phyloP scores from a whole-genome alignment of 2,888 invertebrate genomes.

The Leptura quadrifasciata region DNA sequence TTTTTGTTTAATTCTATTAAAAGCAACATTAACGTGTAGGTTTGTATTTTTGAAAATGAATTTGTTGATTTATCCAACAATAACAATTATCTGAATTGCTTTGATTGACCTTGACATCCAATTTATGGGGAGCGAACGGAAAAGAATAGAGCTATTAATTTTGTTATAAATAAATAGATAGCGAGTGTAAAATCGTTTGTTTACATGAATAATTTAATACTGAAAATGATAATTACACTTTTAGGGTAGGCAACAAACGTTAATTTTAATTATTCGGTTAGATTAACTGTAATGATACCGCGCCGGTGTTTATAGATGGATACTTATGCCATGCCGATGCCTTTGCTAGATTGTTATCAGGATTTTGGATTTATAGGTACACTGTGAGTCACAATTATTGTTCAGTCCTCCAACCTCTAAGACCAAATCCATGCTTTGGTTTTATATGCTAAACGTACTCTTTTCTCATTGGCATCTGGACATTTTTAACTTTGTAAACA shows the following conservation, averaged over 20 bases:
- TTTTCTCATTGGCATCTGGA: no score
- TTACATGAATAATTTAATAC: neutral
- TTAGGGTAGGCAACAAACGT: neutral
- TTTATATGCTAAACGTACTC: no score
- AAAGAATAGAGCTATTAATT: conserved; percentile 16
- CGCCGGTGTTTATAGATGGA: no score
- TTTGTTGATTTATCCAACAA: conserved; percentile 17
- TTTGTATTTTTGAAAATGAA: neutral
- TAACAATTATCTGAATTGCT: conserved; percentile 25
- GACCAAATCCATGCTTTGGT: no score
- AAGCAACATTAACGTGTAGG: neutral
- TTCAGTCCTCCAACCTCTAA: no score
- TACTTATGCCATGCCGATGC: no score
- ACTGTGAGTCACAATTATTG: no score
- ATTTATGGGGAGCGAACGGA: conserved; percentile 21
- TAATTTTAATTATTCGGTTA: no score
- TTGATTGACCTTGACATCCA: conserved; percentile 33
- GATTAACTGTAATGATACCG: no score
- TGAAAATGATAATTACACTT: neutral
- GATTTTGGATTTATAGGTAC: no score
- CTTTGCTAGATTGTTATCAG: no score
- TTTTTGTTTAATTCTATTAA: neutral
- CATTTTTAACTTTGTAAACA: no score
- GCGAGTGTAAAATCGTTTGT: neutral
- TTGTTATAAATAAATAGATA: conserved; percentile 5